These are phyloP conservation scores for Glaucidium brasilianum DNA, from an alignment of 2,113 vertebrate species.

Conservation along the genomic window DNA sequence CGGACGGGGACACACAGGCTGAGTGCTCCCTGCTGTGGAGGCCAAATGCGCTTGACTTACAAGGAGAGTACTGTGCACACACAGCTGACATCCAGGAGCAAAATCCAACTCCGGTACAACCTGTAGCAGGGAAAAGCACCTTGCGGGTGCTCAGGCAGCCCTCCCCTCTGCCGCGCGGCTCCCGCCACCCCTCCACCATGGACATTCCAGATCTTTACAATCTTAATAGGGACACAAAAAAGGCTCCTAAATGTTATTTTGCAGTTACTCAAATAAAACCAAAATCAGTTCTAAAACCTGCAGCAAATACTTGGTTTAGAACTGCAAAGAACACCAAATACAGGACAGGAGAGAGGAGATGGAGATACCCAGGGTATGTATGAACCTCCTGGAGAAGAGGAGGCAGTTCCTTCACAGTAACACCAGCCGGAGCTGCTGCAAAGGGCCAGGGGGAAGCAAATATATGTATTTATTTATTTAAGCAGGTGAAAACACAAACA, in stretches of 20 bases:
- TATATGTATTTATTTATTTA: background rate
- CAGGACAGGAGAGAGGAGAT: background rate
- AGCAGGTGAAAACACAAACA: background rate
- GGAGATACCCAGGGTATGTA: background rate
- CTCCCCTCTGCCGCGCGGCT: fast-evolving
- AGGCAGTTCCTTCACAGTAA: background rate
- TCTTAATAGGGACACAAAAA: background rate
- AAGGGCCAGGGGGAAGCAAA: background rate
- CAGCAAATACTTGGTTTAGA: background rate
- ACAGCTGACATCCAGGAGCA: background rate
- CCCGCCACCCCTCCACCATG: background rate
- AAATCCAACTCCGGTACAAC: background rate
- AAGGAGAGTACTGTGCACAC: background rate
- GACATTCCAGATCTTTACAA: background rate
- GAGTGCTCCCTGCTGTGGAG: fast-evolving
- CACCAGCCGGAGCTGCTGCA: background rate
- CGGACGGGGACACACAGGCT: fast-evolving
- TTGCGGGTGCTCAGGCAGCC: background rate
- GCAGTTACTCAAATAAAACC: background rate
- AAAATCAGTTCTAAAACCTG: background rate
- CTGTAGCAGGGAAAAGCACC: background rate
- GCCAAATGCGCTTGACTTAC: fast-evolving
- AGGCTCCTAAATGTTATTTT: background rate
- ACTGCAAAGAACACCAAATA: background rate
- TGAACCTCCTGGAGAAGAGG: background rate